phyloP scores from a whole-genome alignment of 2,888 invertebrate genomes.

The Cryptocheilus praepositus region DNA sequence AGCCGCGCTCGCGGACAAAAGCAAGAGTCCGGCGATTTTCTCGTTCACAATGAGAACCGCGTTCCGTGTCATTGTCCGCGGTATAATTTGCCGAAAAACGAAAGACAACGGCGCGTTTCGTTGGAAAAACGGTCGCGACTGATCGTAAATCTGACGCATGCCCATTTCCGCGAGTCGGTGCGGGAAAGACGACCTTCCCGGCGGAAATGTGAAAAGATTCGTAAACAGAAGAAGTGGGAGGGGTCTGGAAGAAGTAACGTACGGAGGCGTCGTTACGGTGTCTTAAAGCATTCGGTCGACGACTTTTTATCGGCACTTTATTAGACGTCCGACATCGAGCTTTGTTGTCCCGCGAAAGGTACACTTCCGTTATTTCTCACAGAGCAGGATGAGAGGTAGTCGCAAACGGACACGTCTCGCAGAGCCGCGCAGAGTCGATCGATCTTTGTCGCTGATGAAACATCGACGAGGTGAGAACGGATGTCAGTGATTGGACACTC shows the following conservation, averaged over 20 bases:
- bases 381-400: neutral
- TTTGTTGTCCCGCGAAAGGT: constrained; percentile 19
- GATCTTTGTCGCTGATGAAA: constrained; percentile 22
- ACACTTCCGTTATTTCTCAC: constrained; percentile 15
- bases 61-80: too few species aligned
- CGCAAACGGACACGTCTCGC: constrained; percentile 4
- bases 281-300: constrained; percentile 26
- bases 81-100: too few species aligned
- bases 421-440: constrained; percentile 26
- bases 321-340: constrained; percentile 34
- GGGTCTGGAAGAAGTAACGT: neutral
- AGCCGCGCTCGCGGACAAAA: too few species aligned
- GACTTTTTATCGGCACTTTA: constrained; percentile 37
- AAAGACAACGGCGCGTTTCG: too few species aligned
- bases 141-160: too few species aligned
- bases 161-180: neutral
- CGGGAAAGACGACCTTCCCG: neutral
- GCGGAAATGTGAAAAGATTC: constrained; percentile 3
- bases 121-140: too few species aligned
- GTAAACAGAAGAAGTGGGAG: constrained; percentile 13
- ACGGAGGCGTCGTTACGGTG: constrained; percentile 33
- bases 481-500: constrained; percentile 28
- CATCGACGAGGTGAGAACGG: constrained; percentile 6
- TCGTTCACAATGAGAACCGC: too few species aligned
- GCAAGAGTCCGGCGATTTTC: too few species aligned